These are phyloP conservation scores for Drosophila acutilabella DNA, from an alignment of 2,888 invertebrate genomes.

Conservation along the genomic window DNA sequence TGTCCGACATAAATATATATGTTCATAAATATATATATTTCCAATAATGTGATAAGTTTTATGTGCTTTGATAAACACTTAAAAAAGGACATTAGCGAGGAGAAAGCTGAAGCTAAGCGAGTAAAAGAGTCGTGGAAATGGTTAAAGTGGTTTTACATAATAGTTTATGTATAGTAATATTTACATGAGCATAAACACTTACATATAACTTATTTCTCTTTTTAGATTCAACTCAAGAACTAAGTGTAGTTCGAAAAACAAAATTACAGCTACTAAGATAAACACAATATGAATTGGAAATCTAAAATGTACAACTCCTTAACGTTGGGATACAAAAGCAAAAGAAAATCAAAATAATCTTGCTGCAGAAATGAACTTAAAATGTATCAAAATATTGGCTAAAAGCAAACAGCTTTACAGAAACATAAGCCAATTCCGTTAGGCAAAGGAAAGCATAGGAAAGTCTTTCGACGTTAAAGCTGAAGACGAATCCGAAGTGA, in stretches of 20 bases:
- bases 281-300: too few relatives aligned
- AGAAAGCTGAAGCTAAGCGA: not conserved
- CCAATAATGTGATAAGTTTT: conserved; percentile 32
- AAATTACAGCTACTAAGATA: too few relatives aligned
- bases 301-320: too few relatives aligned
- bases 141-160: not conserved
- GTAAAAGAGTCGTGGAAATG: conserved; percentile 16
- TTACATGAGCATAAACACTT: too few relatives aligned
- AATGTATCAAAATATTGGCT: not conserved
- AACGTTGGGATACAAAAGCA: not conserved
- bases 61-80: conserved; percentile 24
- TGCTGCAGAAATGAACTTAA: not conserved
- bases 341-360: not conserved
- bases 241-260: too few relatives aligned
- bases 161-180: not conserved
- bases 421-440: too few relatives aligned
- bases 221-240: too few relatives aligned
- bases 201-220: too few relatives aligned
- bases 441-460: too few relatives aligned
- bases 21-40: not conserved
- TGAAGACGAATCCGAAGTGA: not conserved
- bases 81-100: conserved; percentile 12
- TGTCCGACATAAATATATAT: conserved; percentile 5
- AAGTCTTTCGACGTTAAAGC: not conserved
- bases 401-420: not conserved